phyloP scores from a whole-genome alignment of 2,888 invertebrate genomes.

The Aethes cnicana region DNA sequence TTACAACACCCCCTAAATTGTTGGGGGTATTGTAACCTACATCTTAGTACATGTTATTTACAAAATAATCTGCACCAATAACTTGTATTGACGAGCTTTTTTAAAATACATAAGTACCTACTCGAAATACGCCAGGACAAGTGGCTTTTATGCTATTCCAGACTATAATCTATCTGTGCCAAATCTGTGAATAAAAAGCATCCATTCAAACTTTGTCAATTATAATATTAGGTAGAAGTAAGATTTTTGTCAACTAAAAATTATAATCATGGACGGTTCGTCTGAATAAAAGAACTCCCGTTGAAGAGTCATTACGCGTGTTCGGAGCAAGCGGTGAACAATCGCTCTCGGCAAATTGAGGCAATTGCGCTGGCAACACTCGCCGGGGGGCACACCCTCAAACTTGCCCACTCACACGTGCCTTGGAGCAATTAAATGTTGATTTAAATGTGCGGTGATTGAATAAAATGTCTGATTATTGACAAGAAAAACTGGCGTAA shows the following conservation, averaged over 20 bases:
- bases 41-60: too few relatives aligned
- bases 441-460: not conserved
- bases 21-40: too few relatives aligned
- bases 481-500: not conserved
- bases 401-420: not conserved
- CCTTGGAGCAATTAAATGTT: slow-evolving; percentile 6
- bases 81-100: too few relatives aligned
- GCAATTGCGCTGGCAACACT: slow-evolving; percentile 27
- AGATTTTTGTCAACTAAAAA: slow-evolving; percentile 10
- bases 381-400: slow-evolving; percentile 7
- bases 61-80: too few relatives aligned
- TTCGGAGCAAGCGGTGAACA: slow-evolving; percentile 14
- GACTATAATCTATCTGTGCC: too few relatives aligned
- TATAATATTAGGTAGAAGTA: too few relatives aligned
- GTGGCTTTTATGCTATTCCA: too few relatives aligned
- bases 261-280: slow-evolving; percentile 16
- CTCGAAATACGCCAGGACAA: too few relatives aligned
- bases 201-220: too few relatives aligned
- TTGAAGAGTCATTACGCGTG: slow-evolving; percentile 25
- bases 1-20: too few relatives aligned
- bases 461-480: not conserved
- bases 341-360: slow-evolving; percentile 24
- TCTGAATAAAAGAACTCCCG: slow-evolving; percentile 7
- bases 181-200: too few relatives aligned
- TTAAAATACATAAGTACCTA: too few relatives aligned